Evolutionary conservation across 1,140 invertebrate species (phyloP).

Genomic region (Goniozus legneri): DNA sequence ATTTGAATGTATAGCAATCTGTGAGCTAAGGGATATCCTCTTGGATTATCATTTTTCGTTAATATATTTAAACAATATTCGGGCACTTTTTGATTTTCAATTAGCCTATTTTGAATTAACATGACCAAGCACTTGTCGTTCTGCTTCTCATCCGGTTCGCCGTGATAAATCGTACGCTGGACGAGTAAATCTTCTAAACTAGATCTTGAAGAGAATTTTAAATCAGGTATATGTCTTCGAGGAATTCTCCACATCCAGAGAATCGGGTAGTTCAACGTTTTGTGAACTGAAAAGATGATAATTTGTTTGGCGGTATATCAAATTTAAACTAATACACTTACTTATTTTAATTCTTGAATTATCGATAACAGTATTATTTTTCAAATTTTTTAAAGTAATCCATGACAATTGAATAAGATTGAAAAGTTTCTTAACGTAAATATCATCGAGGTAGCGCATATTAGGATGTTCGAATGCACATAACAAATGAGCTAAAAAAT

Average conservation of each 20-base stretch:
- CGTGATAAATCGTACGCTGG: no score
- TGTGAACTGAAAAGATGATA: conserved; percentile 9
- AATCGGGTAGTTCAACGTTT: conserved; percentile 19
- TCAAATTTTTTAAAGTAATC: conserved; percentile 6
- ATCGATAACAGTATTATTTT: not conserved
- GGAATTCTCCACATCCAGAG: conserved; percentile 30
- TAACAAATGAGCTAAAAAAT: conserved; percentile 17
- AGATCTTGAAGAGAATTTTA: no score
- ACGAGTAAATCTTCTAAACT: no score
- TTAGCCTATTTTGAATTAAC: conserved; percentile 14
- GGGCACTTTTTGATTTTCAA: conserved; percentile 10
- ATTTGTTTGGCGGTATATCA: no score
- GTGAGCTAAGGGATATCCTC: conserved; percentile 46
- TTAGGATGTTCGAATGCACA: conserved; percentile 16
- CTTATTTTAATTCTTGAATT: conserved; percentile 9
- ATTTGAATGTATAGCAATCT: conserved; percentile 35
- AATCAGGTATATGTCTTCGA: conserved; percentile 28
- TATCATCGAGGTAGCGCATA: not conserved
- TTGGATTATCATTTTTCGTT: conserved; percentile 18
- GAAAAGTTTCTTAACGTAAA: not conserved
- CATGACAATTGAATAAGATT: no score
- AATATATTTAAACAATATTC: conserved; percentile 27
- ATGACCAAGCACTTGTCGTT: conserved; percentile 37
- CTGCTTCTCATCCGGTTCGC: conserved; percentile 35
- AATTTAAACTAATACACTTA: conserved; percentile 7